Evolutionary conservation across 2,888 invertebrate species (phyloP).

Genomic region (Cheilosia grossa): DNA sequence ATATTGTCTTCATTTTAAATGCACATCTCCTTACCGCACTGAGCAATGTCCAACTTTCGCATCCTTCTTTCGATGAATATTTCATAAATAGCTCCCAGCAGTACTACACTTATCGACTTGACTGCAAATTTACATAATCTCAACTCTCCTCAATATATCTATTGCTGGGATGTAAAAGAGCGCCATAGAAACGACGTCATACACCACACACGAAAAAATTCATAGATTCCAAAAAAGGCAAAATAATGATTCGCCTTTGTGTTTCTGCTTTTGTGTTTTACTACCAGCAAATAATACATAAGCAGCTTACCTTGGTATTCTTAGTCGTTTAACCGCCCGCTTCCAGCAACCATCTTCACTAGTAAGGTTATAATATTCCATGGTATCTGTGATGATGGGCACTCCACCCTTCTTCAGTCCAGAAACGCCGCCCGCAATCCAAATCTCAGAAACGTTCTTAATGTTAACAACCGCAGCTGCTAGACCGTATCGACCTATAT

Average conservation of each 20-base stretch:
- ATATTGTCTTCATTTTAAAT: no score
- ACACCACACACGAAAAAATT: conserved; percentile 6
- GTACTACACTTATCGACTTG: background rate
- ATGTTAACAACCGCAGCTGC: conserved; percentile 76
- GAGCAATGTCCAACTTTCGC: background rate
- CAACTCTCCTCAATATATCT: background rate
- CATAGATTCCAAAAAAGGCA: conserved; percentile 19
- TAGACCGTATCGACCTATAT: conserved; percentile 78
- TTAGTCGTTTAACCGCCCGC: conserved; percentile 39
- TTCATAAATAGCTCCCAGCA: conserved; percentile 3
- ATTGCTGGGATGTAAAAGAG: background rate
- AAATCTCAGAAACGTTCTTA: conserved; percentile 83
- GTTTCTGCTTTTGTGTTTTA: conserved; percentile 8
- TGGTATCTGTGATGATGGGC: conserved; percentile 76
- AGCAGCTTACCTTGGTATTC: conserved; percentile 66
- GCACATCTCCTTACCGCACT: no score
- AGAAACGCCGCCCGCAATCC: conserved; percentile 89
- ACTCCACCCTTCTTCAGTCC: conserved; percentile 55
- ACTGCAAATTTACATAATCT: conserved; percentile 39
- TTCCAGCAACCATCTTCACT: conserved; percentile 49
- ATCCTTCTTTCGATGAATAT: background rate
- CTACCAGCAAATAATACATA: conserved; percentile 22
- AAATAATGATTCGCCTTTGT: conserved; percentile 33
- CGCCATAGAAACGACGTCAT: conserved; percentile 2
- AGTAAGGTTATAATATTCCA: conserved; percentile 76